Conservation (phyloP, 2,113 vertebrate genomes). For the Atherinomorus stipes region DNA sequence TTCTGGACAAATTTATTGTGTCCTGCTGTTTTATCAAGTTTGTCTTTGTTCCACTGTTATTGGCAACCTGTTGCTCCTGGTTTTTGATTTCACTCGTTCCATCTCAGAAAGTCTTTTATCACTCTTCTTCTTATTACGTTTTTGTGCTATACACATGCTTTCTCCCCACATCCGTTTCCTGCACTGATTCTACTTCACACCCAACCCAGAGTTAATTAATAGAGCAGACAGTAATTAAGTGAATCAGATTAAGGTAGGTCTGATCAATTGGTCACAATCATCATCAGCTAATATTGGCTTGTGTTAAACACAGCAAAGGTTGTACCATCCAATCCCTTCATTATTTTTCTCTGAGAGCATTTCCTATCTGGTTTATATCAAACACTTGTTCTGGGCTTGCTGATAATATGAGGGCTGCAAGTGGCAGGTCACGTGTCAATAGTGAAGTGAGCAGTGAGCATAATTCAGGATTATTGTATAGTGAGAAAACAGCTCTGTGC, state of each 20-base stretch:
- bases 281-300: too few relatives aligned
- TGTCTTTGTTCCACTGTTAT: not conserved
- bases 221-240: constrained; percentile 31
- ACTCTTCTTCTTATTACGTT: not conserved
- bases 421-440: not conserved
- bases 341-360: not conserved
- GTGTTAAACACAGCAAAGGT: not conserved
- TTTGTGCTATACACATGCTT: not conserved
- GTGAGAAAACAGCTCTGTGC: too few relatives aligned
- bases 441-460: too few relatives aligned
- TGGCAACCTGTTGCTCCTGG: not conserved
- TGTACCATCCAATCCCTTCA: not conserved
- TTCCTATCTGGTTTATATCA: not conserved
- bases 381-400: too few relatives aligned
- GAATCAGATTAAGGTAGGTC: constrained; percentile 30
- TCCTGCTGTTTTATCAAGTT: not conserved
- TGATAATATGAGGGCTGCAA: not conserved
- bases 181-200: not conserved
- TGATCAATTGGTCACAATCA: not conserved
- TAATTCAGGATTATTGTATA: not conserved
- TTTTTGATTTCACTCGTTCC: not conserved
- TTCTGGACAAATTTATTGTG: not conserved
- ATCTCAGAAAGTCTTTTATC: not conserved
- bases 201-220: constrained; percentile 2
- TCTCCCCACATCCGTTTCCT: not conserved